Evolutionary conservation across 2,113 vertebrate species (phyloP).

Genomic region (Indicator maculatus): DNA sequence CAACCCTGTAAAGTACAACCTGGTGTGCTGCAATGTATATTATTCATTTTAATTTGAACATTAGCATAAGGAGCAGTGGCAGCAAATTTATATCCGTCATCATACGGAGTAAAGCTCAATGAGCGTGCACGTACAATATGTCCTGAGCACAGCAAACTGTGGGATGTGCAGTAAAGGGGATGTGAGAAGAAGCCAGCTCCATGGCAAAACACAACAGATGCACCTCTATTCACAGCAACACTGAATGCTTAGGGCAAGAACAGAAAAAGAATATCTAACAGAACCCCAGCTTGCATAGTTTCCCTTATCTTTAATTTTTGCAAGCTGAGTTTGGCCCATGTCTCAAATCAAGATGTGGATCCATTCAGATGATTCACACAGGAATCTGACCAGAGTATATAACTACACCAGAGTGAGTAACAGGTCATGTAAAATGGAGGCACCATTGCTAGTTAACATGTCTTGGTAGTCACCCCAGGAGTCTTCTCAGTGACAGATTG

Average conservation of each 20-base stretch:
- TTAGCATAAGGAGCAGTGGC: slow-evolving; percentile 30
- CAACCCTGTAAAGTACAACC: neutral
- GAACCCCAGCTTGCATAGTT: neutral
- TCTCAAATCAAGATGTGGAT: neutral
- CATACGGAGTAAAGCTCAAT: slow-evolving; percentile 13
- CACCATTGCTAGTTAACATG: slow-evolving; percentile 26
- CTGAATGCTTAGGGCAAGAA: neutral
- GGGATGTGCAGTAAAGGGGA: neutral
- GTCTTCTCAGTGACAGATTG: slow-evolving; percentile 70
- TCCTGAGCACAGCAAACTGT: fast-evolving
- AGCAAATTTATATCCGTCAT: slow-evolving; percentile 49
- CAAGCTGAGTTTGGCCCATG: neutral
- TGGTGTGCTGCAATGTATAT: neutral
- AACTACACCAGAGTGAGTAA: neutral
- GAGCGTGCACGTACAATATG: neutral
- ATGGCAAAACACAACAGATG: neutral
- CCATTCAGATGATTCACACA: neutral
- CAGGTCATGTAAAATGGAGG: slow-evolving; percentile 11
- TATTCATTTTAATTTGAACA: neutral
- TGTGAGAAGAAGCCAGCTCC: neutral
- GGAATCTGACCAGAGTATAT: neutral
- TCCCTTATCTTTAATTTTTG: neutral
- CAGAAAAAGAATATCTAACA: neutral
- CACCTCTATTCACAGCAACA: neutral
- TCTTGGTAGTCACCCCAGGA: slow-evolving; percentile 52